Evolutionary conservation across 2,888 invertebrate genomes (phyloP).

Genomic region (Elysia crispata): DNA sequence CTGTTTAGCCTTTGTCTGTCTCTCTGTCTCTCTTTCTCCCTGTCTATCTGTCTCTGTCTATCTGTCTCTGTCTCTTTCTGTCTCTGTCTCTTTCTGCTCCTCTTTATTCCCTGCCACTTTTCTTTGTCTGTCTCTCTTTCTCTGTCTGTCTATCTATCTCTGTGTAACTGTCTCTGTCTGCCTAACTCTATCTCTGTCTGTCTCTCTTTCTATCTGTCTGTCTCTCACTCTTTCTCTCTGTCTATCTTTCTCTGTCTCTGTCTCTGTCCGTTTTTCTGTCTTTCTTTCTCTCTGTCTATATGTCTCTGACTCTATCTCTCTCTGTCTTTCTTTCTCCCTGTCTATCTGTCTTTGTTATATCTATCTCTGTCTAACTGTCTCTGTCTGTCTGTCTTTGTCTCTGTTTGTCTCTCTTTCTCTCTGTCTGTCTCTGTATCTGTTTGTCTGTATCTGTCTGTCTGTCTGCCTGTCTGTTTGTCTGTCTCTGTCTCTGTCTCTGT

Average conservation of each 20-base stretch:
- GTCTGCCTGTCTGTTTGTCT: too few species aligned
- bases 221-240: background rate
- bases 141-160: background rate
- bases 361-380: too few species aligned
- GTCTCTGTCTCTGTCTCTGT: too few species aligned
- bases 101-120: background rate
- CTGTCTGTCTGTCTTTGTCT: too few species aligned
- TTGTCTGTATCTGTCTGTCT: too few species aligned
- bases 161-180: background rate
- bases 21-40: too few species aligned
- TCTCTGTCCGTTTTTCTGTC: background rate
- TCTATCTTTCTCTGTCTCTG: background rate
- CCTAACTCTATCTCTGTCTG: background rate
- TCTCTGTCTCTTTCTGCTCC: background rate
- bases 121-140: background rate
- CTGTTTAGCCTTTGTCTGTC: too few species aligned
- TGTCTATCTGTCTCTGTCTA: background rate
- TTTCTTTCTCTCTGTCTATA: background rate
- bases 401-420: too few species aligned
- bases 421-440: too few species aligned
- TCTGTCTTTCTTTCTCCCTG: too few species aligned
- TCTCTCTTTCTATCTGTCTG: background rate
- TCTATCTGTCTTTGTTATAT: too few species aligned
- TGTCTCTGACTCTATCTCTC: too few species aligned
- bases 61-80: background rate